phyloP scores from a whole-genome alignment of 2,888 invertebrate genomes.

The Mesorhabditis spiculigera region DNA sequence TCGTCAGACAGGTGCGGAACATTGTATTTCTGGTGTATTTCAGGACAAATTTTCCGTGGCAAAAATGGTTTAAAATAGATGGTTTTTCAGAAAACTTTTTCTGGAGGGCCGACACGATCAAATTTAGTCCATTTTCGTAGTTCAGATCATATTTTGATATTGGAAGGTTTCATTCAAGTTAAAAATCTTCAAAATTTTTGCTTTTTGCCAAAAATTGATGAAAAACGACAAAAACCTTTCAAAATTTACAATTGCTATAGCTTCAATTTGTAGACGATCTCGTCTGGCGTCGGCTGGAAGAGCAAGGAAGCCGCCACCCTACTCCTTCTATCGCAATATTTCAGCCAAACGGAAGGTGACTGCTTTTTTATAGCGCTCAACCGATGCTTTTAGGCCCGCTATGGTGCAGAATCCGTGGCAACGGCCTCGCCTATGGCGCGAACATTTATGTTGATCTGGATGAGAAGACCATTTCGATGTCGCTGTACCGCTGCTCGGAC shows the following conservation, averaged over 20 bases:
- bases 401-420: conserved; percentile 74
- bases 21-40: no score
- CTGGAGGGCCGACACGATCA: no score
- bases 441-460: conserved; percentile 65
- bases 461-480: conserved; percentile 72
- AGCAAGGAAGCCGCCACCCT: conserved; percentile 73
- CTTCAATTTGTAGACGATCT: conserved; percentile 68
- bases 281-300: conserved; percentile 69
- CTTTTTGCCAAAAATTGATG: neutral
- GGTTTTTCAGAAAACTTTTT: no score
- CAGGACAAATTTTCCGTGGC: no score
- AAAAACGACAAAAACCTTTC: neutral
- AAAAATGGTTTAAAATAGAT: no score
- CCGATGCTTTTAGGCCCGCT: conserved; percentile 32
- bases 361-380: neutral
- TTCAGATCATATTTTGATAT: neutral
- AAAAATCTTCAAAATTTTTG: no score
- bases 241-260: neutral
- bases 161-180: neutral
- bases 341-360: conserved; percentile 75
- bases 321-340: conserved; percentile 77
- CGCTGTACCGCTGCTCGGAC: conserved; percentile 76
- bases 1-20: conserved; percentile 24
- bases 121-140: no score
- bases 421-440: conserved; percentile 80